A percentile compares a stretch with the other conserved stretches of the same genome.
Conservation (phyloP, 2,888 invertebrate genomes). For the Oscheius sp. region DNA sequence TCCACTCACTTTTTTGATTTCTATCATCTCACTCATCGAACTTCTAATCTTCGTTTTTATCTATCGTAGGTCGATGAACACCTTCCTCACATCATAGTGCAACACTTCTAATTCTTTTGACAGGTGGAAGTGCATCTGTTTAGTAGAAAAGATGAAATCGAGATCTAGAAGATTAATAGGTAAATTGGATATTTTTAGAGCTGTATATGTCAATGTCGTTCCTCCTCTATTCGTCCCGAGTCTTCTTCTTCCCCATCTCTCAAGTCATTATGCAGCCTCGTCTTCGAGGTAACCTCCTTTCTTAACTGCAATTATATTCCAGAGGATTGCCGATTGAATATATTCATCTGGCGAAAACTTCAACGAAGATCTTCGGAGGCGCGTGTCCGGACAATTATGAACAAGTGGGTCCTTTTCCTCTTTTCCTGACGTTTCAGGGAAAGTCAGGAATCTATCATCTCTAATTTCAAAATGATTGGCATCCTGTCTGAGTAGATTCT, state of each 20-base stretch:
- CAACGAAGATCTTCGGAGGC: conserved; percentile 20
- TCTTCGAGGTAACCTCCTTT: conserved; percentile 3
- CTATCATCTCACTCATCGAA: not conserved
- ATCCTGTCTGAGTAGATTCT: conserved; percentile 35
- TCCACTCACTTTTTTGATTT: not conserved
- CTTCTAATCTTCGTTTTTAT: not conserved
- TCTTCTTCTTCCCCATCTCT: not conserved
- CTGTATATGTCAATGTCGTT: not conserved
- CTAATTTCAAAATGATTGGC: conserved; percentile 49
- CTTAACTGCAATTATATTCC: not conserved
- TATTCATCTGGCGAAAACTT: conserved; percentile 24
- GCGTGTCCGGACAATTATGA: conserved; percentile 26
- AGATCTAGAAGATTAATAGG: not conserved
- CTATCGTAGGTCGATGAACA: not conserved
- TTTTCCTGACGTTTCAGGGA: conserved; percentile 26
- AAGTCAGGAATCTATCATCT: conserved; percentile 45
- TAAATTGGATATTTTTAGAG: conserved; percentile 1
- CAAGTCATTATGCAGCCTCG: conserved; percentile 12
- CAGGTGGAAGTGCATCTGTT: not conserved
- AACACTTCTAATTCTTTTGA: not conserved
- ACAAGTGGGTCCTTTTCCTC: conserved; percentile 15
- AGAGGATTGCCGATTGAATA: conserved; percentile 19
- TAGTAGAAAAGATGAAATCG: not conserved
- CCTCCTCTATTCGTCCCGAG: not conserved
- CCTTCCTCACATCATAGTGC: not conserved